Evolutionary conservation across 30 jellyfish, hydroid and myxozoan genomes (phyloP).

Genomic region (Cassiopea xamachana): DNA sequence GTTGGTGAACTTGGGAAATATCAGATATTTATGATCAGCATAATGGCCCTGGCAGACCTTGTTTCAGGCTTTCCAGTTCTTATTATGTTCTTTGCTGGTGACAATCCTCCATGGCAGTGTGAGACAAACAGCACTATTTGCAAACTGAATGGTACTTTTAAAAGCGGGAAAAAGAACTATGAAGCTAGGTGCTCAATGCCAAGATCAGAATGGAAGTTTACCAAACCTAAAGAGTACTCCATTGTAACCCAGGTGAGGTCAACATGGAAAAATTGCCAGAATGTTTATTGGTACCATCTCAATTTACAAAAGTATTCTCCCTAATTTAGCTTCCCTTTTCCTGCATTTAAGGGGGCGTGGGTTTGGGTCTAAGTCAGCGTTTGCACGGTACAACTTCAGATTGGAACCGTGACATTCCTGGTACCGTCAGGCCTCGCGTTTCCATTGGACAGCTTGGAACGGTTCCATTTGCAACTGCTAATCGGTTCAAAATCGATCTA

Average conservation of each 20-base stretch:
- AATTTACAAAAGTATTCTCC: too few relatives aligned
- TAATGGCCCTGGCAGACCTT: slow-evolving; percentile 68
- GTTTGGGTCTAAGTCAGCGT: too few relatives aligned
- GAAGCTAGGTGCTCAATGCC: slow-evolving; percentile 69
- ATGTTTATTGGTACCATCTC: too few relatives aligned
- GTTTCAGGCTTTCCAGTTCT: slow-evolving; percentile 87
- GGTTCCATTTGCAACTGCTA: too few relatives aligned
- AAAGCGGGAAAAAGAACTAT: slow-evolving; percentile 13
- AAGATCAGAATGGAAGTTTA: slow-evolving; percentile 74
- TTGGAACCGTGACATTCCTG: too few relatives aligned
- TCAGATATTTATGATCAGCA: slow-evolving; percentile 67
- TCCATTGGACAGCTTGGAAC: too few relatives aligned
- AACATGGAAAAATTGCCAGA: too few relatives aligned
- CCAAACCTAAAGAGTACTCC: slow-evolving; percentile 78
- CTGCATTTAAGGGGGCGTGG: too few relatives aligned
- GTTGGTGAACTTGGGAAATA: slow-evolving; percentile 92
- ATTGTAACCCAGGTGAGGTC: slow-evolving; percentile 77
- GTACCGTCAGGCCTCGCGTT: too few relatives aligned
- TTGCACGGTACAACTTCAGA: too few relatives aligned
- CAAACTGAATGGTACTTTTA: slow-evolving; percentile 68
- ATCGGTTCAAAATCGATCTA: too few relatives aligned
- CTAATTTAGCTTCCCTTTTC: too few relatives aligned
- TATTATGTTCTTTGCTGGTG: slow-evolving; percentile 92
- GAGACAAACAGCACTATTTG: slow-evolving; percentile 84
- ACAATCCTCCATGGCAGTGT: slow-evolving; percentile 96